These are phyloP conservation scores for Gorsachius goisagi DNA, from an alignment of 2,113 vertebrate species.

Conservation along the genomic window DNA sequence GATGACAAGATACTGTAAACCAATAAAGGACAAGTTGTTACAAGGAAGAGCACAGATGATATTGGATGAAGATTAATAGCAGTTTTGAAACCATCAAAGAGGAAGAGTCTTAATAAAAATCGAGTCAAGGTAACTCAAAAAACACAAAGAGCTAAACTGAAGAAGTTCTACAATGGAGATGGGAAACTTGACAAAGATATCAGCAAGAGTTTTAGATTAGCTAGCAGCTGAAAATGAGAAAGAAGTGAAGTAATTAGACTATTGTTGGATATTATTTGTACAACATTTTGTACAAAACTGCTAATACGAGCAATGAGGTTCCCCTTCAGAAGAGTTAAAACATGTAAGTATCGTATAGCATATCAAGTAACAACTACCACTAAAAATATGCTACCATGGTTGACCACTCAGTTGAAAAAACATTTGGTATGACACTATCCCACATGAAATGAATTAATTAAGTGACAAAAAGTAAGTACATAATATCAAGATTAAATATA, in stretches of 20 bases:
- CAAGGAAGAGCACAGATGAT: neutral
- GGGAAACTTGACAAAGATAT: neutral
- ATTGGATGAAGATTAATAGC: neutral
- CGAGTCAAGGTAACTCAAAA: neutral
- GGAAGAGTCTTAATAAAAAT: neutral
- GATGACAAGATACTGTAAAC: neutral
- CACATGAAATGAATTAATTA: neutral
- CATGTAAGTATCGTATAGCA: neutral
- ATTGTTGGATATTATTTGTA: neutral
- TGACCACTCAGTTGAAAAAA: neutral
- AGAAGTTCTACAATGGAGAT: neutral
- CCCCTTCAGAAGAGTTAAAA: neutral
- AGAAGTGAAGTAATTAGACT: neutral
- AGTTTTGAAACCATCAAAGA: neutral
- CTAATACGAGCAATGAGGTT: neutral
- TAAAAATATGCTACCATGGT: neutral
- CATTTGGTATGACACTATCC: neutral
- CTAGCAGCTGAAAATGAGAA: neutral
- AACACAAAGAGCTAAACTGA: neutral
- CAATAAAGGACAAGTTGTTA: neutral
- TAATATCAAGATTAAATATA: neutral
- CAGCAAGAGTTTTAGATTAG: neutral
- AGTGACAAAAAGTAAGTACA: neutral
- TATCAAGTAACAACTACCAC: neutral
- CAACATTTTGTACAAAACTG: neutral